phyloP scores from a whole-genome alignment of 2,113 vertebrate species.

The Leucoraja erinaceus region DNA sequence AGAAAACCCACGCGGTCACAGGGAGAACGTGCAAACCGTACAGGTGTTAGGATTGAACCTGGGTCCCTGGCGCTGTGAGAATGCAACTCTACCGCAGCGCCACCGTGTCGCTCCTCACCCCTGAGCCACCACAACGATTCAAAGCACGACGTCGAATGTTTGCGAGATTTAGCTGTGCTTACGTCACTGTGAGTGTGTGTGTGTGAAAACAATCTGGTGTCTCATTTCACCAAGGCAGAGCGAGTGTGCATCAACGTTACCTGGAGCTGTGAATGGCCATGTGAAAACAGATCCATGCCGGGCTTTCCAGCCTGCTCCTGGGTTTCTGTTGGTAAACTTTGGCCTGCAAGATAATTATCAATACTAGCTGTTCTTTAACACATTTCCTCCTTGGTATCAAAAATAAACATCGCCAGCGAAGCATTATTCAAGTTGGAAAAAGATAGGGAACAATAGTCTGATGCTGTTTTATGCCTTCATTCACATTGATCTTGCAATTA shows the following conservation, averaged over 20 bases:
- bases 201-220: no score
- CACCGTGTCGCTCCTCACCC: no score
- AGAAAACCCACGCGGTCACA: no score
- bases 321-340: slow-evolving; percentile 21
- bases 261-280: not conserved
- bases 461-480: not conserved
- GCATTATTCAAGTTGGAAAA: not conserved
- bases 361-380: not conserved
- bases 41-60: no score
- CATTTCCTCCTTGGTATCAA: not conserved
- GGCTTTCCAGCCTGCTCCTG: not conserved
- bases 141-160: no score
- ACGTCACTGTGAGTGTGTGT: no score
- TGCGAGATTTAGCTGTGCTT: no score
- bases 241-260: not conserved
- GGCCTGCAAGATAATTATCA: not conserved
- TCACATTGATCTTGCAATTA: not conserved
- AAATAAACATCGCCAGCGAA: not conserved
- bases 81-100: no score
- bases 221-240: not conserved
- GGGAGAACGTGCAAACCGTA: no score
- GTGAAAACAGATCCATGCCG: not conserved
- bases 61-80: no score
- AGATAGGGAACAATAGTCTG: not conserved
- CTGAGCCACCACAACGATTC: no score